Base-by-base conservation (phyloP, 2,888 invertebrate genomes). In the Loripinus fragilis region DNA sequence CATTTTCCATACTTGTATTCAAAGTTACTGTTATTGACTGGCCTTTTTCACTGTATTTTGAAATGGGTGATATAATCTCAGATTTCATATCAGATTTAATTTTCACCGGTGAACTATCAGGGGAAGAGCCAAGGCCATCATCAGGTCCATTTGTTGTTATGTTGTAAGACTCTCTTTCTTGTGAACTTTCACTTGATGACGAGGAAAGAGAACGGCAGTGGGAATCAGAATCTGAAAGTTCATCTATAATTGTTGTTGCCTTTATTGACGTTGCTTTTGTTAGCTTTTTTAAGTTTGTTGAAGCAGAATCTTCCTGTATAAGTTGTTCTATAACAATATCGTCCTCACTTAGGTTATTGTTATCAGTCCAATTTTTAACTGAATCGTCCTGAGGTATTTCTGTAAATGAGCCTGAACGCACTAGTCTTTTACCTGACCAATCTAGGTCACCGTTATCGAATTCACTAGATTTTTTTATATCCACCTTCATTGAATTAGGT, bases 351-450 rank as follows among this genome's bases (percentile, higher is more conserved):
- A 86, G 52, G 20, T 75, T 65, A 65, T 84, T 85, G 20, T 85
- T 82, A 72, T 84, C 81, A 8, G 88, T 86, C 88, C 89, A 89
- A 78, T 89, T 88, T 35, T 85, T 85, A 25, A 84, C 71, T 15
- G 85, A 80, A 74, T 87, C 86, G 76, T 87, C 85, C 73, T 88
- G 88, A 68, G 88, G 87, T 83, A 90, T 89, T 67, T 90, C 88
- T 23, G 87, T 76, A 78, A 90, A 91, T 28, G 89, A 89, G 25
- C 87, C 90, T 8, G 89, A 81, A 10, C 89, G 74, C 10, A 90
- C 88, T 20, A 90, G 85, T 33, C 89, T 82, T 52, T 87, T 84
- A 12, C 90, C 90, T 20, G 91, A 90, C 90, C 90, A 90, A 64
- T 89, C 88, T 30, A 89, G 66, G 17, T 76, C 68, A 64, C 83